phyloP scores from a whole-genome alignment of 2,888 invertebrate genomes.

The Leucoptera coffeella region DNA sequence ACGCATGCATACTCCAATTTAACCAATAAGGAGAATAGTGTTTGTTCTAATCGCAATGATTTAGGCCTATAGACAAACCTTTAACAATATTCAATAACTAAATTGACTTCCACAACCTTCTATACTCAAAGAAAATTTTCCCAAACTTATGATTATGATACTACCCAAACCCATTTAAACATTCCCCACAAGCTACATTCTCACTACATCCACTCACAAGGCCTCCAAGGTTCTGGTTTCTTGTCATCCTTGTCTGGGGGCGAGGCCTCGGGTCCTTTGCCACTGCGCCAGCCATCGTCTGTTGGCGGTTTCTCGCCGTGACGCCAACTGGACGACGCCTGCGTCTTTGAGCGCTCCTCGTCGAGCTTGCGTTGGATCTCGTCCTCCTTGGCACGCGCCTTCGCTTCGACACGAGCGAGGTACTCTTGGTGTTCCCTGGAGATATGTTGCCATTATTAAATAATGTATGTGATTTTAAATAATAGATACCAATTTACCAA shows the following conservation, averaged over 20 bases:
- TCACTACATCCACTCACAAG: constrained; percentile 13
- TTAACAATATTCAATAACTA: too few species aligned
- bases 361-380: constrained; percentile 62
- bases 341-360: too few species aligned
- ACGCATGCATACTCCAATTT: too few species aligned
- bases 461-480: background rate
- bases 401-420: constrained; percentile 59
- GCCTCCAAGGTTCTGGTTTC: constrained; percentile 21
- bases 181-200: background rate
- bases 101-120: too few species aligned
- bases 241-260: constrained; percentile 21
- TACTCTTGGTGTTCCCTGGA: constrained; percentile 59
- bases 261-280: constrained; percentile 10
- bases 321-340: constrained; percentile 14
- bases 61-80: too few species aligned
- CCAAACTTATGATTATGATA: too few species aligned
- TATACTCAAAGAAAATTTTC: too few species aligned
- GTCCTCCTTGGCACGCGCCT: constrained; percentile 62
- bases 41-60: too few species aligned
- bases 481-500: background rate
- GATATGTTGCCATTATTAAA: background rate
- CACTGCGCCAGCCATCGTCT: constrained; percentile 11
- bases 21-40: too few species aligned
- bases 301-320: too few species aligned
- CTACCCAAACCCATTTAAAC: too few species aligned